Evolutionary conservation across 2,888 invertebrate species (phyloP).

Genomic region (Subacronicta megacephala): DNA sequence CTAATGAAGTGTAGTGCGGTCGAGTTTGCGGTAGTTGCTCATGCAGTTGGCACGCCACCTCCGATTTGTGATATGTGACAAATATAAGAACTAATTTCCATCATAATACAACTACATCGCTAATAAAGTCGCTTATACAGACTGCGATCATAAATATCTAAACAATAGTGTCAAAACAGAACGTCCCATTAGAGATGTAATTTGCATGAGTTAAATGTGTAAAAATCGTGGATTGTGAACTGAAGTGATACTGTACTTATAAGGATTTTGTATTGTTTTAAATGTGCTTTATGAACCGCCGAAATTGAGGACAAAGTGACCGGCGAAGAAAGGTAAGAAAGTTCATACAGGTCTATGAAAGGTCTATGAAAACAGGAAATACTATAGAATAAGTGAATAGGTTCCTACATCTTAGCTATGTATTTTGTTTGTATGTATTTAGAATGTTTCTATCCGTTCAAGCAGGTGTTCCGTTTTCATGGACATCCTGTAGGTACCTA

Average conservation of each 20-base stretch:
- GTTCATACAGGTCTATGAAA: too few species aligned
- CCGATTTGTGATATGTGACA: constrained; percentile 81
- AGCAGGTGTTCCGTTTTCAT: too few species aligned
- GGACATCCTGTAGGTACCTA: too few species aligned
- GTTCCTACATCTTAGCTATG: too few species aligned
- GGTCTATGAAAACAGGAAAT: too few species aligned
- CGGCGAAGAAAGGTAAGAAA: constrained; percentile 69
- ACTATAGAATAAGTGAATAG: too few species aligned
- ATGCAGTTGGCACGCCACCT: constrained; percentile 85
- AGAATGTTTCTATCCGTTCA: too few species aligned
- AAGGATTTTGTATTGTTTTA: constrained; percentile 45
- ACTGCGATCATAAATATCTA: too few species aligned
- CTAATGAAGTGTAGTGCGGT: constrained; percentile 84
- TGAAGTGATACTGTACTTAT: constrained; percentile 48
- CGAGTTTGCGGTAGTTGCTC: constrained; percentile 87
- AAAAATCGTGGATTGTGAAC: constrained; percentile 51
- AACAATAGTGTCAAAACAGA: constrained; percentile 17
- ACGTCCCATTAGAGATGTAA: constrained; percentile 29
- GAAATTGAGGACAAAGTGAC: constrained; percentile 74
- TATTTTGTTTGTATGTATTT: too few species aligned
- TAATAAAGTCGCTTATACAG: constrained; percentile 20
- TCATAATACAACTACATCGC: constrained; percentile 29
- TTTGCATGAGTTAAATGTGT: constrained; percentile 41
- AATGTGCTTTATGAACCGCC: constrained; percentile 63
- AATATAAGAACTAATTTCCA: constrained; percentile 62